phyloP scores from a whole-genome alignment of 2,113 vertebrate genomes.

The Uropsilus gracilis region DNA sequence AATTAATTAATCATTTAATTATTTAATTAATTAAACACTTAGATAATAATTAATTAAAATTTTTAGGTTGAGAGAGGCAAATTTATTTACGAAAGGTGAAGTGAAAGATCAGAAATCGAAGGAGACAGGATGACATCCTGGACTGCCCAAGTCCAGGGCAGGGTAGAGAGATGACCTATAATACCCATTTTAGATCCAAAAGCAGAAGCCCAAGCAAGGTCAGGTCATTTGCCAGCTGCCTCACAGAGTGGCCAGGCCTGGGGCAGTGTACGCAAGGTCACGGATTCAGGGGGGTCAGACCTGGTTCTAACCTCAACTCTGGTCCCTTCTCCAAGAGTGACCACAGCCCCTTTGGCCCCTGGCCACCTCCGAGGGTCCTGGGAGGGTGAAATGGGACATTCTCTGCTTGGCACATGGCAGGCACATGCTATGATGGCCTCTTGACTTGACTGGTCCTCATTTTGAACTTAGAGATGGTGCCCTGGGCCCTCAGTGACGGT shows the following conservation, averaged over 20 bases:
- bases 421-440: background rate
- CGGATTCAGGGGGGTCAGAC: background rate
- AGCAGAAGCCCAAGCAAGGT: background rate
- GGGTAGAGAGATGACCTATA: no score
- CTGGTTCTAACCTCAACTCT: background rate
- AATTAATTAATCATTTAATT: no score
- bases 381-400: no score
- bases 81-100: no score
- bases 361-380: background rate
- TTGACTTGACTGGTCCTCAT: background rate
- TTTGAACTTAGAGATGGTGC: background rate
- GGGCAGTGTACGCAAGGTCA: background rate
- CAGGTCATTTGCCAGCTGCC: background rate
- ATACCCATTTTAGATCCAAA: background rate
- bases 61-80: no score
- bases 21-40: no score
- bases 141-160: no score
- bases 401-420: background rate
- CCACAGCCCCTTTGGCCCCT: fast-evolving
- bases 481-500: background rate
- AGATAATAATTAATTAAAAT: no score
- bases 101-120: no score
- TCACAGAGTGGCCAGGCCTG: background rate
- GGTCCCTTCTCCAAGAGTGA: background rate
- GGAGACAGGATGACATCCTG: no score